Evolutionary conservation across 1,140 invertebrate species (phyloP), one percentile per base, ranked within the genome.

Genomic region (Phortica variegata): DNA sequence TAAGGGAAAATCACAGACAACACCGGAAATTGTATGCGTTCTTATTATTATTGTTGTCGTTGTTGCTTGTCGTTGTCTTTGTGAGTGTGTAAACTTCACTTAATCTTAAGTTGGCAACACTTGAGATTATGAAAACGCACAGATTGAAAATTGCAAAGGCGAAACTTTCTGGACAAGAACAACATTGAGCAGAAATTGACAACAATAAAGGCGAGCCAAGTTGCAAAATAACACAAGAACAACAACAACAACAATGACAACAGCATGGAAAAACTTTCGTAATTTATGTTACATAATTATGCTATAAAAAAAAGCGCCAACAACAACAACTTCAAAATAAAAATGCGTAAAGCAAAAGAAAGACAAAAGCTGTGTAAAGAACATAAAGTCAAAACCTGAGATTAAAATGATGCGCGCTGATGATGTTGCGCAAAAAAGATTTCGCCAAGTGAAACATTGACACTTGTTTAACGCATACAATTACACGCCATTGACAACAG

Each of bases 211-310:
- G 39, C 20, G 15, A n/a, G 31, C 15, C 21, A 52, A 41, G 42
- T 33, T 52, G 16, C 49, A 60, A n/a, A 17, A 40, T 43, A 34
- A 39, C 31, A 36, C 20, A 36, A 43, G 12, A 52, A 33, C 29
- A 53, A 15, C 31, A 52, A 48, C 47, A 44, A 45, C n/a, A 44
- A 16, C 21, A 52, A 65, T 58, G 54, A 60, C 55, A 51, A 60
- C 60, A 60, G 59, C 49, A 58, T n/a, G 56, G 54, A 62, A 58
- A 70, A 71, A 71, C 62, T 71, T 71, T 66, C 54, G 58, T 63
- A 71, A 71, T 71, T 71, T 71, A 68, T 71, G 62, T 70, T 58
- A 71, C 66, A 68, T 71, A 71, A 71, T 71, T 71, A 71, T 61
- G 53, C 58, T 45, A 63, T 61, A 56, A 63, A 69, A 63, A 10